A percentile compares a stretch with the other conserved stretches of the same genome.
These are phyloP conservation scores for Porites rus DNA, from an alignment of 92 coral and sea anemone genomes.

Conservation along the genomic window DNA sequence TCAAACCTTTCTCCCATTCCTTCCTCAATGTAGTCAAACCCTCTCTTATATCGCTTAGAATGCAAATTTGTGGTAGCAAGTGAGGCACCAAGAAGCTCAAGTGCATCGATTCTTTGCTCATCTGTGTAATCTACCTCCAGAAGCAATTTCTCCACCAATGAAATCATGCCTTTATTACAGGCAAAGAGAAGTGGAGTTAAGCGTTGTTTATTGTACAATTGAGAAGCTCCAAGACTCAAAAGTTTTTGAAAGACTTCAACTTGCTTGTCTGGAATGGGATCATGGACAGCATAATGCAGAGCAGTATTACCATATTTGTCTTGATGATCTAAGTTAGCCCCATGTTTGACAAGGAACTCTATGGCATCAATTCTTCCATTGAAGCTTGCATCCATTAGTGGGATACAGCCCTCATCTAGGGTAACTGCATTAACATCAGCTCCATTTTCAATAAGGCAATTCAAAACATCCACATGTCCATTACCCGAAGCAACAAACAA, in stretches of 20 bases:
- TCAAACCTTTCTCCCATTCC: slow-evolving; percentile 63
- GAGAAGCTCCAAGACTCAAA: not conserved
- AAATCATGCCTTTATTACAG: slow-evolving; percentile 68
- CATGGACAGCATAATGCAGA: not conserved
- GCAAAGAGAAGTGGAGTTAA: slow-evolving; percentile 72
- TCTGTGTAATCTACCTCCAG: no score
- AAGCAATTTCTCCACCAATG: slow-evolving; percentile 68
- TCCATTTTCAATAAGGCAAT: not conserved
- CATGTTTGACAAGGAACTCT: not conserved
- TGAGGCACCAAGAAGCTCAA: slow-evolving; percentile 77
- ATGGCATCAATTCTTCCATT: not conserved
- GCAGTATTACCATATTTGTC: not conserved
- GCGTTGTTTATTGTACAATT: slow-evolving; percentile 56
- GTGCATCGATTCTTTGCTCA: slow-evolving; percentile 28
- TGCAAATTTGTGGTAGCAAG: slow-evolving; percentile 70
- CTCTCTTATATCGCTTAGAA: slow-evolving; percentile 49
- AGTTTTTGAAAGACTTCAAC: not conserved
- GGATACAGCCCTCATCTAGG: not conserved
- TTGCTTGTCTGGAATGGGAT: not conserved
- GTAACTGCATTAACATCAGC: not conserved
- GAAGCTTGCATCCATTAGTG: not conserved
- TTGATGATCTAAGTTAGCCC: not conserved
- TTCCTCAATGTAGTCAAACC: slow-evolving; percentile 52
- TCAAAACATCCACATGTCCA: not conserved
- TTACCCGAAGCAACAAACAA: not conserved